These are phyloP conservation scores for Gasterosteus nipponicus DNA, from an alignment of 2,113 vertebrate genomes.

Conservation along the genomic window DNA sequence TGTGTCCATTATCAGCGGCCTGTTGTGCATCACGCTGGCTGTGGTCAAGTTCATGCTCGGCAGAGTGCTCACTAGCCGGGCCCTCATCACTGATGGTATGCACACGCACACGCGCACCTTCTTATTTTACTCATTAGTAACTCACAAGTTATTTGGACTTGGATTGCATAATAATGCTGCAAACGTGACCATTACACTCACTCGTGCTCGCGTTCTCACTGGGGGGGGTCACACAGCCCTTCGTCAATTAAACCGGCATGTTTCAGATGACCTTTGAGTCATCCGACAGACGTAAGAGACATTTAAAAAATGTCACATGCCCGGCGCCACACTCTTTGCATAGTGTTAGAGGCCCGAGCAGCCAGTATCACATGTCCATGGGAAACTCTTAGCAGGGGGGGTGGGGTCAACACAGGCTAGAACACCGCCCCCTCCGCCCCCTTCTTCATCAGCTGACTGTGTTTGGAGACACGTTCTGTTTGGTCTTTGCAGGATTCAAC, in stretches of 20 bases:
- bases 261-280: neutral
- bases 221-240: neutral
- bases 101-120: constrained; percentile 7
- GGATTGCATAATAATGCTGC: neutral
- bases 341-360: neutral
- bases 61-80: constrained; percentile 93
- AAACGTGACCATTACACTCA: neutral
- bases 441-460: neutral
- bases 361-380: constrained; percentile 19
- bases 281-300: constrained; percentile 8
- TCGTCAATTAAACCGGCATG: neutral
- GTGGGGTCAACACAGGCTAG: no score
- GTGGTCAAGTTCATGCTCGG: constrained; percentile 95
- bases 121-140: neutral
- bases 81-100: constrained; percentile 95
- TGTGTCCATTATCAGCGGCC: constrained; percentile 94
- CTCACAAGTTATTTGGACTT: neutral
- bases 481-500: constrained; percentile 89
- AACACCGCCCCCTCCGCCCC: no score
- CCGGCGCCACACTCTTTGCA: neutral
- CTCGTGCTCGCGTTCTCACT: neutral
- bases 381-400: neutral
- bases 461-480: neutral
- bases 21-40: constrained; percentile 89
- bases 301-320: constrained; percentile 7